Conservation (phyloP, 2,888 invertebrate genomes). For the Charanyca ferruginea region DNA sequence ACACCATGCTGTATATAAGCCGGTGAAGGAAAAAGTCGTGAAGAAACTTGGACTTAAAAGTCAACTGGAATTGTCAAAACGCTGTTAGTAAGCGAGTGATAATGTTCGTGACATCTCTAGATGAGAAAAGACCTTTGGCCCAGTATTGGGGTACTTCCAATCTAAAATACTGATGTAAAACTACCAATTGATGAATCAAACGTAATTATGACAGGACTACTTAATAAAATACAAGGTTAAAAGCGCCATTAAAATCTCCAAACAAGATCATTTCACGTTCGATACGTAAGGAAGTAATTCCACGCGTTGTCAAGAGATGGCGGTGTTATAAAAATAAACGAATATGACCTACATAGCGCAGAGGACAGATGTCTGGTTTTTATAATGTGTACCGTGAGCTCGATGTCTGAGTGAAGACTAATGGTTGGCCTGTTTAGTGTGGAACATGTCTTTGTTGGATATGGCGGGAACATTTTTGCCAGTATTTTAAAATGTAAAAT, state of each 20-base stretch:
- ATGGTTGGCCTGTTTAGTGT: constrained; percentile 21
- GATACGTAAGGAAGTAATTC: constrained; percentile 42
- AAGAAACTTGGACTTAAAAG: not conserved
- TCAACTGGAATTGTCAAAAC: not conserved
- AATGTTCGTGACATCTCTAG: not conserved
- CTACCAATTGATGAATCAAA: too few species aligned
- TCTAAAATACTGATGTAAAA: too few species aligned
- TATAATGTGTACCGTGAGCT: constrained; percentile 24
- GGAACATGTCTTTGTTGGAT: not conserved
- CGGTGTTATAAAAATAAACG: constrained; percentile 48
- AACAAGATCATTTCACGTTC: constrained; percentile 15
- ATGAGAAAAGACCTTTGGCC: too few species aligned
- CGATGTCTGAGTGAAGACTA: constrained; percentile 41
- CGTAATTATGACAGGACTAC: too few species aligned
- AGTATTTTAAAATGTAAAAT: too few species aligned
- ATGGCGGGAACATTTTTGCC: too few species aligned
- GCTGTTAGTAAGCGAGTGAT: too few species aligned
- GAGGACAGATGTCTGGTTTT: constrained; percentile 40
- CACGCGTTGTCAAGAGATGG: constrained; percentile 53
- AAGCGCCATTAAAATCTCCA: not conserved
- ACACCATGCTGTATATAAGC: constrained; percentile 39
- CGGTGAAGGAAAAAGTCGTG: not conserved
- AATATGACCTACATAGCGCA: constrained; percentile 48
- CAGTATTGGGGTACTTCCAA: too few species aligned
- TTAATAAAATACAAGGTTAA: too few species aligned